phyloP scores from a whole-genome alignment of 1,140 invertebrate genomes.

The Lordiphosa clarofinis region DNA sequence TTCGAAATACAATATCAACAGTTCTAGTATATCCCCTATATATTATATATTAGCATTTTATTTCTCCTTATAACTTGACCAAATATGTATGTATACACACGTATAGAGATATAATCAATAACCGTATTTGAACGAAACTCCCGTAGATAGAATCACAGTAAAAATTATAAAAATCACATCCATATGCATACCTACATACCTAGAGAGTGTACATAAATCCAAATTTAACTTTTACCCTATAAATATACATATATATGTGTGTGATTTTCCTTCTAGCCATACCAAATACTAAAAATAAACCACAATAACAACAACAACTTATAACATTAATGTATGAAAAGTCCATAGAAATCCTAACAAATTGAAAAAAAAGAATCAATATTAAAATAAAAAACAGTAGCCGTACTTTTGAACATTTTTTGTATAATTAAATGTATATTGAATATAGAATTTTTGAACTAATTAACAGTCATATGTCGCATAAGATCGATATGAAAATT shows the following conservation, averaged over 20 bases:
- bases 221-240: conserved; percentile 34
- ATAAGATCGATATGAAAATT: conserved; percentile 40
- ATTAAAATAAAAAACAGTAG: conserved; percentile 1
- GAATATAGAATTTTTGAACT: conserved; percentile 61
- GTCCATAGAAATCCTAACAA: conserved; percentile 66
- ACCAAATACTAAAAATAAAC: conserved; percentile 19
- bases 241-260: conserved; percentile 47
- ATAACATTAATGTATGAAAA: conserved; percentile 49
- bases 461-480: conserved; percentile 46
- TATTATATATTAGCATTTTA: background rate
- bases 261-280: conserved; percentile 71
- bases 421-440: conserved; percentile 61
- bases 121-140: conserved; percentile 11
- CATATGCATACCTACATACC: conserved; percentile 14
- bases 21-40: no score
- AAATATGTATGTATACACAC: conserved; percentile 39
- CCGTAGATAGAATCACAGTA: conserved; percentile 24
- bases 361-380: conserved; percentile 27
- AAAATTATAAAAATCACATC: conserved; percentile 1
- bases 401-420: conserved; percentile 57
- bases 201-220: conserved; percentile 55
- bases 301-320: conserved; percentile 15
- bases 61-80: conserved; percentile 60
- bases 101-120: conserved; percentile 4
- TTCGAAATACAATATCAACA: no score